A percentile compares a stretch with the other conserved stretches of the same genome.
phyloP scores from a whole-genome alignment of 2,797 vertebrate genomes.

The Aythya fuligula region DNA sequence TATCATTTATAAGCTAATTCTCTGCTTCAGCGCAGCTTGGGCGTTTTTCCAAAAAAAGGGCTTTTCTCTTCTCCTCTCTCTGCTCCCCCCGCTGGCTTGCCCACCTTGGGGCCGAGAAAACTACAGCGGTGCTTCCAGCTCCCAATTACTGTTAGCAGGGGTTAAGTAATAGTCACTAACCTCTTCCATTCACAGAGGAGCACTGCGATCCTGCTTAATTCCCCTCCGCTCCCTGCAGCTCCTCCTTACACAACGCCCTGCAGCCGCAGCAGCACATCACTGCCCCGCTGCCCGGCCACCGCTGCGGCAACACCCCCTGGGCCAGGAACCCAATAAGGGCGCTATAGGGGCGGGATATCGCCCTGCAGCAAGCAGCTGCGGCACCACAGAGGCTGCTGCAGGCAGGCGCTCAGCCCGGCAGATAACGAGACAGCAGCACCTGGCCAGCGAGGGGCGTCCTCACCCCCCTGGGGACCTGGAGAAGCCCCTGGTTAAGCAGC shows the following conservation, averaged over 20 bases:
- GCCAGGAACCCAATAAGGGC: conserved; percentile 13
- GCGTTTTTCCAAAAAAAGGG: not conserved
- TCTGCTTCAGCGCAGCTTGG: not conserved
- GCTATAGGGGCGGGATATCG: conserved; percentile 40
- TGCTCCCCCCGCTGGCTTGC: not conserved
- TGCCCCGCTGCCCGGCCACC: not conserved
- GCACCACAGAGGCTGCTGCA: not conserved
- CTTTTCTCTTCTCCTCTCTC: not conserved
- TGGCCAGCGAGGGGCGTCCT: rapidly evolving
- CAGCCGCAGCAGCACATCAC: not conserved
- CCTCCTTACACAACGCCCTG: not conserved
- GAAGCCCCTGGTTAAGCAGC: not conserved
- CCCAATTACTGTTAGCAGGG: not conserved
- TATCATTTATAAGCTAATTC: not conserved
- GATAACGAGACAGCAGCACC: rapidly evolving
- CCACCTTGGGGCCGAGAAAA: not conserved
- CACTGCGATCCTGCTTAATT: not conserved
- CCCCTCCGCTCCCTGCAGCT: not conserved
- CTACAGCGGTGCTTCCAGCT: not conserved
- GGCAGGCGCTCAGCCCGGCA: rapidly evolving
- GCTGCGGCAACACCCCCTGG: conserved; percentile 34
- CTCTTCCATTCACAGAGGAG: conserved; percentile 18
- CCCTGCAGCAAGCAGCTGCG: not conserved
- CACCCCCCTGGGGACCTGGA: rapidly evolving
- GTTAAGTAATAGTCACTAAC: conserved; percentile 40